phyloP scores from a whole-genome alignment of 1,140 invertebrate species.

The Halictus rubicundus region DNA sequence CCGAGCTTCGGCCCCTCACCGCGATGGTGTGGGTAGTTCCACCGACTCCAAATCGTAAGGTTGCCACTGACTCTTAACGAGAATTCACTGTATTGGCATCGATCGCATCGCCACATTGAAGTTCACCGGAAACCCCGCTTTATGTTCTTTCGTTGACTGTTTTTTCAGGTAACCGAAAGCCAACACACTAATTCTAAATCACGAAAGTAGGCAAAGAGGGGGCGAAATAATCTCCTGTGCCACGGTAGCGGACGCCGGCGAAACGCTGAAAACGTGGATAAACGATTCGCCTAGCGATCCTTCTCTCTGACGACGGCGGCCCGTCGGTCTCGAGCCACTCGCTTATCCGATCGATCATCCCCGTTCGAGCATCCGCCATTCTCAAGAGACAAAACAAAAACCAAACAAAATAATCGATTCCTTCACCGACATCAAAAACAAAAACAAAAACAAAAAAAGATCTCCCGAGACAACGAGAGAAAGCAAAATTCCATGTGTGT shows the following conservation, averaged over 20 bases:
- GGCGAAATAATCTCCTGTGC: conserved; percentile 70
- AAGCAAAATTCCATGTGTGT: no score
- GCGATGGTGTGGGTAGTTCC: no score
- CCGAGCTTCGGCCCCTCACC: no score
- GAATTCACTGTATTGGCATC: no score
- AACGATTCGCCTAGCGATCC: conserved; percentile 48
- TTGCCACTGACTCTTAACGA: no score
- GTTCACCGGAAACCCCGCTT: conserved; percentile 58
- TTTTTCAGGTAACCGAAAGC: conserved; percentile 75
- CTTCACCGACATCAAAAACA: not conserved
- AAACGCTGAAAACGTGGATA: conserved; percentile 55
- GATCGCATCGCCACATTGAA: conserved; percentile 8
- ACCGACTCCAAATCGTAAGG: no score
- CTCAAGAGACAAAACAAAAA: no score
- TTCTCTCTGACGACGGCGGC: conserved; percentile 48
- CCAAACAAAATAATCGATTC: no score
- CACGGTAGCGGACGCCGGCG: conserved; percentile 73
- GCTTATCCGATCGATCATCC: conserved; percentile 17
- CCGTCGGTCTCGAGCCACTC: conserved; percentile 33
- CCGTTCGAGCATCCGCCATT: not conserved
- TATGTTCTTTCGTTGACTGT: conserved; percentile 73
- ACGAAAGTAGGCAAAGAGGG: conserved; percentile 66
- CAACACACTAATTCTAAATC: conserved; percentile 73
- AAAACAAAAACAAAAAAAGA: no score
- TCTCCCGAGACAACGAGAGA: no score